A percentile compares a stretch with the other conserved stretches of the same genome.
phyloP scores from a whole-genome alignment of 23 tunicate species.

The Styela plicata region DNA sequence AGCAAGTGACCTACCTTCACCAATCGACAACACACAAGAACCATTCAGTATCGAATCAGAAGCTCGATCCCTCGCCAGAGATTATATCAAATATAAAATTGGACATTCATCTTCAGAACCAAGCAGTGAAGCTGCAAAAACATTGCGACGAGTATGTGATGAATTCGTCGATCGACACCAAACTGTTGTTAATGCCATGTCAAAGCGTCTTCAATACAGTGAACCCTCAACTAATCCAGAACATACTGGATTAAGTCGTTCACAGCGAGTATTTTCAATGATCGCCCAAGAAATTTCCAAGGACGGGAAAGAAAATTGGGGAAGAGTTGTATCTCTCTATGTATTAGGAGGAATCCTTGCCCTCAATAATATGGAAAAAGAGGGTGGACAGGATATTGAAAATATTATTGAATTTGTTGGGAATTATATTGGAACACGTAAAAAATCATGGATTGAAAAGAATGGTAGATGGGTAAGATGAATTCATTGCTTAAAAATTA shows the following conservation, averaged over 20 bases:
- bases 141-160: constrained; percentile 27
- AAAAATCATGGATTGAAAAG: constrained; percentile 21
- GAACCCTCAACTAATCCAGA: not conserved
- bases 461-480: constrained; percentile 30
- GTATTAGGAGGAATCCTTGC: constrained; percentile 26
- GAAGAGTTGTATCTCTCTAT: constrained; percentile 27
- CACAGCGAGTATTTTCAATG: constrained; percentile 14
- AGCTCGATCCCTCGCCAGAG: constrained; percentile 4
- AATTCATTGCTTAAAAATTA: too few relatives aligned
- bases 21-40: not conserved
- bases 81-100: constrained; percentile 24
- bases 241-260: not conserved
- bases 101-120: not conserved
- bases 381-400: constrained; percentile 6
- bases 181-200: constrained; percentile 26
- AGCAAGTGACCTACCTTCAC: constrained; percentile 19
- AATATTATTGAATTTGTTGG: constrained; percentile 19
- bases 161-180: constrained; percentile 27
- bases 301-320: constrained; percentile 31
- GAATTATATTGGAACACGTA: constrained; percentile 10
- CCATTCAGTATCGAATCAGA: not conserved
- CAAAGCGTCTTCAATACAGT: constrained; percentile 25
- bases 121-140: constrained; percentile 13
- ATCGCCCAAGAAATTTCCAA: constrained; percentile 29
- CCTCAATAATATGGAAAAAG: not conserved